Evolutionary conservation across 2,888 invertebrate species (phyloP), one percentile per base, ranked within the genome.

Genomic region (Hydrotaea diabolus): DNA sequence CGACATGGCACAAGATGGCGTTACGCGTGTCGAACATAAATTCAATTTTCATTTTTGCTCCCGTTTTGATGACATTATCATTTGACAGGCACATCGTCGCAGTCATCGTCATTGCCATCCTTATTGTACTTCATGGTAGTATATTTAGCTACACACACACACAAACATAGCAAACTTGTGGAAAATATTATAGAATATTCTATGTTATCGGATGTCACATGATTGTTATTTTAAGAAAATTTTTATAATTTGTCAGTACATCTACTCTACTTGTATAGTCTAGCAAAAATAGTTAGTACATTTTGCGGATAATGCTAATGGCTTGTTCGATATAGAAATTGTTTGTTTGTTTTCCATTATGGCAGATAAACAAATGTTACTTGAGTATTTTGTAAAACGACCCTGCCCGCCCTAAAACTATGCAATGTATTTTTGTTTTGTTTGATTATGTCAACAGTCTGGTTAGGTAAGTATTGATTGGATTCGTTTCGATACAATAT

Each of bases 21-120:
- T 69, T 64, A 43, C 71, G 62, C 71, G 80, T 80, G 80, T 83
- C 71, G 64, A 74, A 80, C 74, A 80, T 80, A 77, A 83, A 83
- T 83, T 83, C 71, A 83, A 75, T 80, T 77, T 83, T 77, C 59
- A 77, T 73, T 76, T 80, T 69, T n/a, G 39, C 69, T 43, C 43
- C 69, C 53, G n/a, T 53, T 74, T 77, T 74, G 66, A 80, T 77
- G 77, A 77, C 74, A 80, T 77, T 80, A 80, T 80, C 80, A 77
- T 74, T 83, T 83, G 80, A 80, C 74, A 80, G 77, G 62, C 62
- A 74, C 59, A 59, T 15, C 15, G 26, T 49, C 49, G n/a, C n/a
- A 4, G n/a, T 49, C 53, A 43, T 21, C 49, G 43, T 59, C n/a
- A n/a, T n/a, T n/a, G n/a, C n/a, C n/a, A n/a, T n/a, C n/a, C n/a